These are phyloP conservation scores for Drosophila siamana DNA, from an alignment of 2,888 invertebrate genomes.

Conservation along the genomic window DNA sequence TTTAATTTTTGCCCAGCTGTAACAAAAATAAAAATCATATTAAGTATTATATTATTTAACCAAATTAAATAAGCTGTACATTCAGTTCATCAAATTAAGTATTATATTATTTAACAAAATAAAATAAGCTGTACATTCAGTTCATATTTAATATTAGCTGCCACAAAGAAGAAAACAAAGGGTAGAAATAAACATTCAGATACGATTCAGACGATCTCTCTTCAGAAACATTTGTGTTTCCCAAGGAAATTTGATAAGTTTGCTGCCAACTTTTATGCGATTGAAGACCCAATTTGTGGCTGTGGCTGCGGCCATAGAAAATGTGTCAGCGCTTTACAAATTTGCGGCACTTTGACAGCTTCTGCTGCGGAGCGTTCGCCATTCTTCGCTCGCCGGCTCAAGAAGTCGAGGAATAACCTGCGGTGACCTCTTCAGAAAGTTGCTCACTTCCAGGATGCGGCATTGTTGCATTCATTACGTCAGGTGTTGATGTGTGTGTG, in stretches of 20 bases:
- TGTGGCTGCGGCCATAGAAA: neutral
- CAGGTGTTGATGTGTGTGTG: neutral
- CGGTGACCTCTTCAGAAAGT: slow-evolving; percentile 44
- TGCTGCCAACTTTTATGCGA: neutral
- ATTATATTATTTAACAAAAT: no score
- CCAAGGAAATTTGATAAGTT: neutral
- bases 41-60: no score
- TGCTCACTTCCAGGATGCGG: slow-evolving; percentile 23
- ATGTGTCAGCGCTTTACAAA: neutral
- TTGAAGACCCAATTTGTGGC: neutral
- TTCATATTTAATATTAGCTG: no score
- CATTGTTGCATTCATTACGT: slow-evolving; percentile 34
- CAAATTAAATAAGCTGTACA: no score
- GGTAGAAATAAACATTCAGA: no score
- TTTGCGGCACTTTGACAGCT: slow-evolving; percentile 2
- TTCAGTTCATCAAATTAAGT: no score
- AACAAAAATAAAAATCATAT: no score
- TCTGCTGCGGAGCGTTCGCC: neutral
- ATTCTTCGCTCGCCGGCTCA: neutral
- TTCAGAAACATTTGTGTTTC: neutral
- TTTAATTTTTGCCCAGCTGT: no score
- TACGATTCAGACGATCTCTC: no score
- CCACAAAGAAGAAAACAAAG: no score
- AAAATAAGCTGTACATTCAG: no score
- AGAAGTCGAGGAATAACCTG: slow-evolving; percentile 30